Percentiles rank a stretch among this genome's conserved stretches.
These are phyloP conservation scores for Drosophila setifemur DNA, from an alignment of 1,140 invertebrate genomes.

Conservation along the genomic window DNA sequence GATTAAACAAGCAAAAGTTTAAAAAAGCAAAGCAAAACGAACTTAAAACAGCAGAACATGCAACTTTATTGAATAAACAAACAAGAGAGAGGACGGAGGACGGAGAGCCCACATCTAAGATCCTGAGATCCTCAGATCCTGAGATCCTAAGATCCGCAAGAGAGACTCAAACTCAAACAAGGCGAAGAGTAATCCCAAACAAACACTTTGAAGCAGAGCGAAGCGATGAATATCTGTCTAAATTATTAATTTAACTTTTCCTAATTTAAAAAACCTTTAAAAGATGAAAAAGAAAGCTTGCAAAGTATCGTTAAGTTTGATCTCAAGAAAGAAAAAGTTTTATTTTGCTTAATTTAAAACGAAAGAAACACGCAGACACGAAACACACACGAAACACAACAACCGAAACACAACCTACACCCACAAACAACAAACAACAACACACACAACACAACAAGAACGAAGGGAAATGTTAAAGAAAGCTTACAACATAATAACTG, in stretches of 20 bases:
- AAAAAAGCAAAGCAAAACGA: constrained; percentile 58
- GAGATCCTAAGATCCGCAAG: neutral
- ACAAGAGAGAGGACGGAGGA: constrained; percentile 32
- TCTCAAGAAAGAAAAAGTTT: constrained; percentile 74
- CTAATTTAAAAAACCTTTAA: constrained; percentile 38
- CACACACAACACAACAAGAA: constrained; percentile 16
- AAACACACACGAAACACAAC: constrained; percentile 6
- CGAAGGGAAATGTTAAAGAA: constrained; percentile 48
- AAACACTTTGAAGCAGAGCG: constrained; percentile 28
- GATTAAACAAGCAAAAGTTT: constrained; percentile 67
- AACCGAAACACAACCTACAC: constrained; percentile 9
- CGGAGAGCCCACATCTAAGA: constrained; percentile 15
- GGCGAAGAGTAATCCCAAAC: constrained; percentile 10
- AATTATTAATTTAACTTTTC: constrained; percentile 31
- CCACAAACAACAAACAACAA: constrained; percentile 3
- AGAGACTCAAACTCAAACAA: constrained; percentile 18
- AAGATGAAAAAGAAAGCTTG: constrained; percentile 54
- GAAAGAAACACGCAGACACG: constrained; percentile 40
- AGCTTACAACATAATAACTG: constrained; percentile 67
- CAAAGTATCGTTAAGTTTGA: constrained; percentile 81
- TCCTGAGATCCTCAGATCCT: too few species aligned
- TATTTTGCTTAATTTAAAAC: constrained; percentile 74
- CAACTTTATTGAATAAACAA: constrained; percentile 66
- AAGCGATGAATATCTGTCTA: constrained; percentile 35
- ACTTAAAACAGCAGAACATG: constrained; percentile 37